Evolutionary conservation across 2,888 invertebrate species (phyloP), one percentile per base, ranked within the genome.

Genomic region (Eutolmus rufibarbis): DNA sequence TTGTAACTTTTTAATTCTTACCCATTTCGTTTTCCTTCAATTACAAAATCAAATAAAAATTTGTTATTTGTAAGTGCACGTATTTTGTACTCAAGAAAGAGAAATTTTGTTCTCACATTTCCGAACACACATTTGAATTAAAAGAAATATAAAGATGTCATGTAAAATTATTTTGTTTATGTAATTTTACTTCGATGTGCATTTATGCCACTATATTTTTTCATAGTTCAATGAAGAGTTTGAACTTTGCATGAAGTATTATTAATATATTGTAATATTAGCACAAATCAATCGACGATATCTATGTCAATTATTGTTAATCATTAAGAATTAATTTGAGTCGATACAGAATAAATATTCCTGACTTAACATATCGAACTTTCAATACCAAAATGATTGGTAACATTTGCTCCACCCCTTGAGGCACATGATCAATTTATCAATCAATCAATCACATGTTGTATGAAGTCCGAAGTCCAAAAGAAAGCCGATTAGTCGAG

Each of bases 401-500:
- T 1, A 78, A 46, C 78, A 78, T 78, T 78, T 43, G 78, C 23
- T 37, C 78, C 78, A 43, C 78, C 78, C 78, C 78, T 78, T 37
- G 19, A 78, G 78, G 78, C 43, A 43, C 23, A 19, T 23, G 43
- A 78, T 4, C 66, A 66, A 66, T 66, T 28, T 28, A 66, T 78
- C 78, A 78, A 78, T 77, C 77, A 77, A 77, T 78, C 78, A 78
- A 78, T 78, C 78, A 78, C 43, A 43, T 78, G 78, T 43, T 78
- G 19, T 23, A 23, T 40, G 23, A 78, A 40, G 37, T 78, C 9
- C 23, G 23, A 43, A 43, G 37, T 14, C 19, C 78, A 37, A 78
- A 23, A 28, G 9, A 66, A 66, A 23, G 19, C 28, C 23, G 19
- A 66, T 66, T 23, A 66, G 28, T 23, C 19, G 66, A n/a, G 51